Percentiles rank a stretch among this genome's conserved stretches.
Evolutionary conservation across 2,113 vertebrate species (phyloP).

Genomic region (Cyanocitta stelleri): DNA sequence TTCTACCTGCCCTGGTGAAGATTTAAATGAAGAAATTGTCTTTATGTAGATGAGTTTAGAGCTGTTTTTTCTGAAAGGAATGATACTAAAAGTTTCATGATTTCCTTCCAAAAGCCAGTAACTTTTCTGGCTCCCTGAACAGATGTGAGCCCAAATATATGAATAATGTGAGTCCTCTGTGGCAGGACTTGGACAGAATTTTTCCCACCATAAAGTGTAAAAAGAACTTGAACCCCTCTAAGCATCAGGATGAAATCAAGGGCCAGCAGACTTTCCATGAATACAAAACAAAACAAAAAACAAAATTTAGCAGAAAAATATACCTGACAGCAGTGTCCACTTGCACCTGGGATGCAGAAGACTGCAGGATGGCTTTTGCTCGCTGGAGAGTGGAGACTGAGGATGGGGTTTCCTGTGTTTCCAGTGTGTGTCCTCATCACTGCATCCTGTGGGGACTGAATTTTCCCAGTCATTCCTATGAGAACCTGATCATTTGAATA

Average conservation of each 20-base stretch:
- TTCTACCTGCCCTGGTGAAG: slow-evolving; percentile 10
- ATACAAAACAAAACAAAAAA: background rate
- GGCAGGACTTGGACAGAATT: background rate
- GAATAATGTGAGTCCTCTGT: background rate
- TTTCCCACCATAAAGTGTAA: background rate
- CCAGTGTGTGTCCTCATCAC: background rate
- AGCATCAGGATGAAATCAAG: background rate
- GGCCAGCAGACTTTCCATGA: background rate
- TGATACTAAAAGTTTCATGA: background rate
- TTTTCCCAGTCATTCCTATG: background rate
- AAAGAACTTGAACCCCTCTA: background rate
- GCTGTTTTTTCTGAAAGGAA: background rate
- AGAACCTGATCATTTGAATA: background rate
- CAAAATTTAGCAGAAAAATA: background rate
- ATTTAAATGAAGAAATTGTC: slow-evolving; percentile 5
- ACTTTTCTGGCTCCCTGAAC: background rate
- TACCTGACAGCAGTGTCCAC: background rate
- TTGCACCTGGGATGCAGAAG: background rate
- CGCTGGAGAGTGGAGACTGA: background rate
- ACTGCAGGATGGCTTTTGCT: background rate
- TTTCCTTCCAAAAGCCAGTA: background rate
- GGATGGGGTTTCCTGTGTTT: background rate
- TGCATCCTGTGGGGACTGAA: background rate
- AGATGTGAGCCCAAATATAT: background rate
- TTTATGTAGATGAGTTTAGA: background rate